Evolutionary conservation across 2,888 invertebrate genomes (phyloP).

Genomic region (Mesodorylaimus sp.): DNA sequence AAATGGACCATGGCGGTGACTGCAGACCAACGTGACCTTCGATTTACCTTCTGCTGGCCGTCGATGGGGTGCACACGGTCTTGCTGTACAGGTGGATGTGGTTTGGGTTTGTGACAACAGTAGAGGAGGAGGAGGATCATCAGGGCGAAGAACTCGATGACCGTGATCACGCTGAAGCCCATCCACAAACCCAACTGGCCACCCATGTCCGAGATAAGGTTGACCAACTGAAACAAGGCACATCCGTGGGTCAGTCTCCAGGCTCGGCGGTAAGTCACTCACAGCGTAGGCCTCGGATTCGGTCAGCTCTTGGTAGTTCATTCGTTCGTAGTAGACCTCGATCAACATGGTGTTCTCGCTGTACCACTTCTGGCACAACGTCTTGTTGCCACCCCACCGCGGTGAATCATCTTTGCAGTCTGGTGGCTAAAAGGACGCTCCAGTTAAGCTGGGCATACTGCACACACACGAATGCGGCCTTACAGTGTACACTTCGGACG

Average conservation of each 20-base stretch:
- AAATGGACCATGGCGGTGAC: no score
- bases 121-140: constrained; percentile 3
- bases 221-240: constrained; percentile 23
- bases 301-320: constrained; percentile 27
- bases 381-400: background rate
- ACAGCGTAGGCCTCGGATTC: constrained; percentile 22
- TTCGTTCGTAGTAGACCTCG: constrained; percentile 31
- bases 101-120: background rate
- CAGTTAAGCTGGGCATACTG: background rate
- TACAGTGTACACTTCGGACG: constrained; percentile 21
- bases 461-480: background rate
- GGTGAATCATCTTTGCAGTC: constrained; percentile 16
- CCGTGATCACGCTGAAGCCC: constrained; percentile 31
- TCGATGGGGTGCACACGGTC: background rate
- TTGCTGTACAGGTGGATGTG: background rate
- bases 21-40: no score
- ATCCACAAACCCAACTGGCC: constrained; percentile 33
- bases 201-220: constrained; percentile 32
- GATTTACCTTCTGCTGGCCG: background rate
- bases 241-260: background rate
- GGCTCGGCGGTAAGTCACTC: constrained; percentile 2
- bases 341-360: constrained; percentile 29
- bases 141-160: constrained; percentile 26
- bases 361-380: constrained; percentile 16
- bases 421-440: constrained; percentile 17